These are phyloP conservation scores for Gerosis bhagava DNA, from an alignment of 2,888 invertebrate species.

Conservation along the genomic window DNA sequence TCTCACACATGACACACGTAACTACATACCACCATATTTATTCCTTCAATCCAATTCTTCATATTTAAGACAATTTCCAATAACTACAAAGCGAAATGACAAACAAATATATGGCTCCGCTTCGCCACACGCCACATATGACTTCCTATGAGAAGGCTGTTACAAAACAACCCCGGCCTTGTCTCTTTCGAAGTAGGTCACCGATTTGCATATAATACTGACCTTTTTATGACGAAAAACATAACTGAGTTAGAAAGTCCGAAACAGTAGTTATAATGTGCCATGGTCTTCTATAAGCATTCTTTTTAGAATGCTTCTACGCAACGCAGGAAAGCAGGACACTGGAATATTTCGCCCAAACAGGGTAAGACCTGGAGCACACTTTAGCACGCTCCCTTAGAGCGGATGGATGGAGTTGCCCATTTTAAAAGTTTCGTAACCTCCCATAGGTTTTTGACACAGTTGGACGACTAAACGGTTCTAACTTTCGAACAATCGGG, in stretches of 20 bases:
- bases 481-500: no score
- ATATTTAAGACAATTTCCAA: conserved; percentile 14
- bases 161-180: conserved; percentile 42
- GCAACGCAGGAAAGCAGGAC: background rate
- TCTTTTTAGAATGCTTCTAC: background rate
- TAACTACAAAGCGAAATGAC: conserved; percentile 12
- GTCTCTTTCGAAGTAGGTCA: conserved; percentile 39
- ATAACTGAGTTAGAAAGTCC: background rate
- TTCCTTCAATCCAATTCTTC: conserved; percentile 5
- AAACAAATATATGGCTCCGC: conserved; percentile 14
- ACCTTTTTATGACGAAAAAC: conserved; percentile 30
- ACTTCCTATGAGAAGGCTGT: conserved; percentile 37
- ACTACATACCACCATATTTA: no score
- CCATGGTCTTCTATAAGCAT: no score
- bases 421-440: no score
- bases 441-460: no score
- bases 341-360: no score
- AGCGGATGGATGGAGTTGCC: no score
- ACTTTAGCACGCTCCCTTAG: no score
- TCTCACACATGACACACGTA: no score
- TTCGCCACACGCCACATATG: conserved; percentile 27
- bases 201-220: conserved; percentile 41
- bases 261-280: background rate
- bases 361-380: no score
- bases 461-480: no score